A percentile compares a stretch with the other conserved stretches of the same genome.
Evolutionary conservation across 2,888 invertebrate species (phyloP).

Genomic region (Tetramorium bicarinatum): DNA sequence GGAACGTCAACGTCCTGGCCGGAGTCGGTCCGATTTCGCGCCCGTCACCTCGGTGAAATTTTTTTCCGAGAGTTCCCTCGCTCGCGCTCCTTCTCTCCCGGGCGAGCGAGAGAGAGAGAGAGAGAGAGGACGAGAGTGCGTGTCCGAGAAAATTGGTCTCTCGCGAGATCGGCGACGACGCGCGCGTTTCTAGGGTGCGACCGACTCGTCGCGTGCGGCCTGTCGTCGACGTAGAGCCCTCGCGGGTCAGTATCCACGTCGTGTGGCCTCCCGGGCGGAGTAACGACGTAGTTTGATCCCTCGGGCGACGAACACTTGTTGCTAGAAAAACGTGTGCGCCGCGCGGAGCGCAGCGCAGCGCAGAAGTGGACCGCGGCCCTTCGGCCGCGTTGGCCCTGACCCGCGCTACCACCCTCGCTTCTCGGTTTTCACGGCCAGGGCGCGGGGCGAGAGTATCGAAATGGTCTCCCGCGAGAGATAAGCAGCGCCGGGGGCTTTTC

Average conservation of each 20-base stretch:
- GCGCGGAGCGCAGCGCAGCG: background rate
- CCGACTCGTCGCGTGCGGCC: background rate
- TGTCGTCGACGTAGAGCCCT: background rate
- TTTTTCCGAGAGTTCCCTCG: background rate
- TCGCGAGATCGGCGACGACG: background rate
- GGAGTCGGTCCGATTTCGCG: slow-evolving; percentile 3
- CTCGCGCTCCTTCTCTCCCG: background rate
- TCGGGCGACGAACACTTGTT: slow-evolving; percentile 69
- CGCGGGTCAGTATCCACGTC: background rate
- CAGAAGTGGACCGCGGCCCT: background rate
- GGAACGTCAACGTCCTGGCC: background rate
- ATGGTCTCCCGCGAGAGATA: background rate
- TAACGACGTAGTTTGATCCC: slow-evolving; percentile 19
- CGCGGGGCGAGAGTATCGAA: background rate
- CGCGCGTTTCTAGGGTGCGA: background rate
- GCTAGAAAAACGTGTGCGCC: slow-evolving; percentile 61
- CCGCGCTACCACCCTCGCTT: background rate
- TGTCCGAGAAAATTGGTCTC: slow-evolving; percentile 12
- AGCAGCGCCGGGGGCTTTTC: background rate
- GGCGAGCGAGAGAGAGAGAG: background rate
- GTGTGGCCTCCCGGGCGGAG: too few relatives aligned
- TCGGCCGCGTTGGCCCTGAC: slow-evolving; percentile 15
- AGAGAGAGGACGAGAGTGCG: background rate
- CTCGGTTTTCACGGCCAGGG: background rate
- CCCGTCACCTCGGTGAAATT: slow-evolving; percentile 1